Conservation (phyloP, 2,113 vertebrate species). For the Neoarius graeffei region DNA sequence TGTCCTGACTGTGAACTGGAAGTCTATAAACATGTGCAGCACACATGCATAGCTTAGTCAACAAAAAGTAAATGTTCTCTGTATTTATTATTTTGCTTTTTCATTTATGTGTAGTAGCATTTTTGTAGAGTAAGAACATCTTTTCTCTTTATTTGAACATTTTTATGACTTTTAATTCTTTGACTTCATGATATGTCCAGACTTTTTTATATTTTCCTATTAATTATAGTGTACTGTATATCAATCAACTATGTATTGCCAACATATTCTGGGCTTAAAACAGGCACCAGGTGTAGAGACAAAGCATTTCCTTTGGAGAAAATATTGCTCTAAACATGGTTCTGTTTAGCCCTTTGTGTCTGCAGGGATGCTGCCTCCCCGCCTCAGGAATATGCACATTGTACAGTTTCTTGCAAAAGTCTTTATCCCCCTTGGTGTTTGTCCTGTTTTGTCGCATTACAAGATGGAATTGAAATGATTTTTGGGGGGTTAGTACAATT, state of each 20-base stretch:
- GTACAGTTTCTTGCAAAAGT: conserved; percentile 67
- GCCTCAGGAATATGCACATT: conserved; percentile 64
- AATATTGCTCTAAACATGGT: conserved; percentile 44
- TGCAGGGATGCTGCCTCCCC: conserved; percentile 63
- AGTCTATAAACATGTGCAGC: not conserved
- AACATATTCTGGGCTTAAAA: conserved; percentile 31
- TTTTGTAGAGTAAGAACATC: not conserved
- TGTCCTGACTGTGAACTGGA: conserved; percentile 64
- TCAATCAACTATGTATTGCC: conserved; percentile 14
- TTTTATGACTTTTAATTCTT: not conserved
- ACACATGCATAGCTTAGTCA: not conserved
- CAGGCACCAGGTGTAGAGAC: conserved; percentile 40
- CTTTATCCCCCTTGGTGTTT: too few species aligned
- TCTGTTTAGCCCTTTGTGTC: conserved; percentile 69
- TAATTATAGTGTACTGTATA: not conserved
- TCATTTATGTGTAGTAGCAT: not conserved
- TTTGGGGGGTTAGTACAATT: too few species aligned
- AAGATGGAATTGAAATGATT: too few species aligned
- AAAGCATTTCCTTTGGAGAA: conserved; percentile 45
- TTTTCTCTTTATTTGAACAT: not conserved
- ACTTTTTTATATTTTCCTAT: not conserved
- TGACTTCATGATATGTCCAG: not conserved
- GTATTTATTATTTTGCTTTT: not conserved
- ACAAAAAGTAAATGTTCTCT: not conserved
- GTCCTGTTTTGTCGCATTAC: too few species aligned